These are phyloP conservation scores for Atherix ibis DNA, from an alignment of 2,888 invertebrate genomes.

Conservation along the genomic window DNA sequence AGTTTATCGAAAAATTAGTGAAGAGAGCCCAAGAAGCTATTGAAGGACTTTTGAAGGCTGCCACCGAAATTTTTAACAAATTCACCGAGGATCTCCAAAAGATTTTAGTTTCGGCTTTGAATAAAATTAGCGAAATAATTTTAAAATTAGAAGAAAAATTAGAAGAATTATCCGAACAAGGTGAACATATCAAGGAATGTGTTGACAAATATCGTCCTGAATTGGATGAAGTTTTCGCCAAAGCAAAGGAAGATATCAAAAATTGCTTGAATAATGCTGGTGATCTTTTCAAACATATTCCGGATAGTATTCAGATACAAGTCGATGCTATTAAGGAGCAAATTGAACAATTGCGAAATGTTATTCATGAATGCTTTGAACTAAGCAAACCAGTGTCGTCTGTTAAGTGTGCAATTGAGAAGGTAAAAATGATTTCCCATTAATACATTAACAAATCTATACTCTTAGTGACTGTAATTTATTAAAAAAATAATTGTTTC, in stretches of 20 bases:
- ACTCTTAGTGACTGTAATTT: no score
- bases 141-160: not conserved
- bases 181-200: conserved; percentile 1
- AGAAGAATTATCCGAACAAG: not conserved
- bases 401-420: not conserved
- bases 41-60: no score
- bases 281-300: conserved; percentile 1
- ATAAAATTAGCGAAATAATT: not conserved
- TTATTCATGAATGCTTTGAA: conserved; percentile 2
- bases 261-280: conserved; percentile 2
- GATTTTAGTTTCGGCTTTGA: no score
- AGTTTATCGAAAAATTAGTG: no score
- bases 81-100: no score
- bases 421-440: no score
- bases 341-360: not conserved
- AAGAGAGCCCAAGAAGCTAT: no score
- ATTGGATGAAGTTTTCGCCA: conserved; percentile 1
- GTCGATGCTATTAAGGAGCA: conserved; percentile 4
- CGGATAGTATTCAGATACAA: conserved; percentile 2
- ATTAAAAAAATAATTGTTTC: no score
- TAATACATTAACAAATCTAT: no score
- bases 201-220: conserved; percentile 4
- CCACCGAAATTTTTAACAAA: no score
- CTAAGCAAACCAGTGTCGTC: conserved; percentile 2
- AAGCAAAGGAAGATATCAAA: conserved; percentile 1